phyloP scores from a whole-genome alignment of 2,888 invertebrate species.

The Temnothorax ravouxi region DNA sequence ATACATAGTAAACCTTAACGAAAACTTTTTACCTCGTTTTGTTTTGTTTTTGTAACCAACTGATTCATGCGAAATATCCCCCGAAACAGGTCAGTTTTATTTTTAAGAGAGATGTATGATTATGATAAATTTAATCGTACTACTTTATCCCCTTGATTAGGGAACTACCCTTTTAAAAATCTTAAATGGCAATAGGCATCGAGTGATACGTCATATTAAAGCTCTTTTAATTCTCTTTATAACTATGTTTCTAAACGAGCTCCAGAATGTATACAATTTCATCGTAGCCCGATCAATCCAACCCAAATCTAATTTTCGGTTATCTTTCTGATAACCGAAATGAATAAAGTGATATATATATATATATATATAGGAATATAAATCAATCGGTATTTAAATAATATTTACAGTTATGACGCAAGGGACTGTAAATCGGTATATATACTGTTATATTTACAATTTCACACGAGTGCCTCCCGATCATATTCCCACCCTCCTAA shows the following conservation, averaged over 20 bases:
- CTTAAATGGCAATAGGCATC: not conserved
- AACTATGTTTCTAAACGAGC: not conserved
- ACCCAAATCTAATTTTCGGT: conserved; percentile 17
- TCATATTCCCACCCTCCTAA: conserved; percentile 56
- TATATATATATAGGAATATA: not conserved
- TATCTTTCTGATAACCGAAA: not conserved
- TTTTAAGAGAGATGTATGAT: not conserved
- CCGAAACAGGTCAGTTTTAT: not conserved
- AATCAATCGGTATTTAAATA: not conserved
- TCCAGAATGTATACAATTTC: not conserved
- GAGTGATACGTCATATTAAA: not conserved
- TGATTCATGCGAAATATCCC: not conserved
- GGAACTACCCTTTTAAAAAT: not conserved
- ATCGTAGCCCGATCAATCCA: not conserved
- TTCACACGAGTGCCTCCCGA: not conserved
- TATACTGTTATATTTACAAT: not conserved
- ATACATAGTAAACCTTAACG: no score
- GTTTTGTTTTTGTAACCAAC: not conserved
- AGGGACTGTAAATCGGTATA: not conserved
- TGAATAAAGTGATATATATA: not conserved
- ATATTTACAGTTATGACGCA: not conserved
- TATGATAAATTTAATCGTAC: not conserved
- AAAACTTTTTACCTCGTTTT: not conserved
- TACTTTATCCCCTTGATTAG: not conserved
- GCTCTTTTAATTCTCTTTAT: not conserved